Evolutionary conservation across 2,888 invertebrate genomes (phyloP), one percentile per base, ranked within the genome.

Genomic region (Cryptosula pallasiana): DNA sequence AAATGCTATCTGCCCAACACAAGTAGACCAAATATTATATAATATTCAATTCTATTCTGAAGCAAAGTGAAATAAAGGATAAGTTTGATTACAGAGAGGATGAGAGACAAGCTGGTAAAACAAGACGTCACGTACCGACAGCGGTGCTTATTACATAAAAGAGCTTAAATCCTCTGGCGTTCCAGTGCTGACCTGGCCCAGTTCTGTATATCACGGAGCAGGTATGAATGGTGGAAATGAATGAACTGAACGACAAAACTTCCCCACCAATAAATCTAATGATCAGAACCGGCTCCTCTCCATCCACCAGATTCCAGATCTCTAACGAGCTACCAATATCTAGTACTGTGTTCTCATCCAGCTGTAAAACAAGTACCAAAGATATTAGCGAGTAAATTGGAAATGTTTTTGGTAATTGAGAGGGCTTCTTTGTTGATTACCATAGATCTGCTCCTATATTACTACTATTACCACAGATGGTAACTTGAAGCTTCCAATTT

Each of bases 201-300:
- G 63, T 63, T 63, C 32, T 63, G 32, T 63, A 63, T 27, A 20
- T 27, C 13, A 63, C 13, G 9, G 27, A 20, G 32, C 63, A 63
- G 32, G 27, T 63, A 32, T 63, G 20, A 27, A 32, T 63, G 2
- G 63, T 63, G 34, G 63, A 63, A 13, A 63, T 63, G 63, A 63
- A 32, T 20, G 32, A 25, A n/a, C 5, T 27, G 32, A 32, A 32
- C 2, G 2, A 16, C 45, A 45, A 45, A 9, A 63, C 63, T 9
- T 63, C 29, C n/a, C 25, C 25, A 2, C 63, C 63, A 29, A 16
- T 27, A n/a, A 63, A 63, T 2, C 2, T 13, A 5, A 32, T 27
- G 27, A 63, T 27, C 32, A 9, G 32, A 5, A 32, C 63, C 25
- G 20, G 32, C 9, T 63, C 63, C 34, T 34, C 63, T 63, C 63